phyloP scores from a whole-genome alignment of 1,140 invertebrate species.

The Lasioglossum albipes region DNA sequence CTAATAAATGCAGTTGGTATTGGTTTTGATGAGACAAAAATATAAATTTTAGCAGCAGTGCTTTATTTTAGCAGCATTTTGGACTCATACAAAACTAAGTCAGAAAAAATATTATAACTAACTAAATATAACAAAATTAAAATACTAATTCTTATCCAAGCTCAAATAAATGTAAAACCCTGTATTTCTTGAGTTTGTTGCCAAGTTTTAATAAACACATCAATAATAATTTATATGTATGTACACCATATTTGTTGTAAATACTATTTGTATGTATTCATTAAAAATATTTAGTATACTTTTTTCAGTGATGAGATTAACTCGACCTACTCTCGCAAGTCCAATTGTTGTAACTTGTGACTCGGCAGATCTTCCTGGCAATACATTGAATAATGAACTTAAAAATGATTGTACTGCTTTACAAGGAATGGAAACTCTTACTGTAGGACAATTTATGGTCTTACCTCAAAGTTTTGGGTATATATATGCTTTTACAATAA shows the following conservation, averaged over 20 bases:
- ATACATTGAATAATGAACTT: slow-evolving; percentile 87
- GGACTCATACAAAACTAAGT: no score
- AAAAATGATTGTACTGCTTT: slow-evolving; percentile 89
- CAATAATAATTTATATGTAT: neutral
- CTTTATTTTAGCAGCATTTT: no score
- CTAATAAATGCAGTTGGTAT: no score
- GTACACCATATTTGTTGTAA: neutral
- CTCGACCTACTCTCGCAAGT: slow-evolving; percentile 91
- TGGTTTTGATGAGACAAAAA: no score
- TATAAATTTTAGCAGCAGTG: no score
- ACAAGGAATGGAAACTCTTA: slow-evolving; percentile 89
- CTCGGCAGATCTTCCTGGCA: slow-evolving; percentile 90
- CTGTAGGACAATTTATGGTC: slow-evolving; percentile 92
- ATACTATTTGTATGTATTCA: slow-evolving; percentile 7
- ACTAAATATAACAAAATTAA: no score
- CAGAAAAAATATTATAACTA: no score
- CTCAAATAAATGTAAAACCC: no score
- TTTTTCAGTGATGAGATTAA: slow-evolving; percentile 94
- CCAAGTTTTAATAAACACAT: no score
- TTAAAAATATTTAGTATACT: slow-evolving; percentile 19
- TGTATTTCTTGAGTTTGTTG: no score
- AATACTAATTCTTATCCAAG: no score
- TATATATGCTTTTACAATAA: slow-evolving; percentile 55
- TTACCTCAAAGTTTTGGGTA: slow-evolving; percentile 97
- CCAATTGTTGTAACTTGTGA: slow-evolving; percentile 90